These are phyloP conservation scores for Dicroscelio sp. DNA, from an alignment of 2,888 invertebrate genomes.

Conservation along the genomic window DNA sequence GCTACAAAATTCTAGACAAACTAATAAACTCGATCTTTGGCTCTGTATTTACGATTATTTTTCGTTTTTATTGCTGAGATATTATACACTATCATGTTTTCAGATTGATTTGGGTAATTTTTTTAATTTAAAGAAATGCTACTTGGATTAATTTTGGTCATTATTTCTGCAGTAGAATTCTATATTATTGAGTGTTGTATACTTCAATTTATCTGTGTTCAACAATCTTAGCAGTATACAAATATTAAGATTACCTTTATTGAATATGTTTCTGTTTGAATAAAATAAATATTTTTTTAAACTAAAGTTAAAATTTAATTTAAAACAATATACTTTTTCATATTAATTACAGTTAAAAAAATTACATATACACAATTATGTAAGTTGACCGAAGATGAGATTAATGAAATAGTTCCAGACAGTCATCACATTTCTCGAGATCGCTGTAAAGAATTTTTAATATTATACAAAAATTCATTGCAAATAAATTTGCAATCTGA, in stretches of 20 bases:
- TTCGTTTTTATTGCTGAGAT: background rate
- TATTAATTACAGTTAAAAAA: background rate
- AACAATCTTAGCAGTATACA: background rate
- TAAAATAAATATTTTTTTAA: no score
- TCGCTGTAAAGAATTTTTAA: background rate
- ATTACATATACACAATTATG: conserved; percentile 17
- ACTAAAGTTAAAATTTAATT: no score
- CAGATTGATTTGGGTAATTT: background rate
- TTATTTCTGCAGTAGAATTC: background rate
- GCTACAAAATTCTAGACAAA: no score
- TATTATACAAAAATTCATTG: background rate
- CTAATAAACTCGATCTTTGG: no score
- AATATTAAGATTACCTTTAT: background rate
- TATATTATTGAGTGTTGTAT: background rate
- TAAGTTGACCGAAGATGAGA: background rate
- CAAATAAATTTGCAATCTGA: no score
- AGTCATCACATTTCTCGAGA: background rate
- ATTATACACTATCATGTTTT: no score
- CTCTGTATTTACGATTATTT: no score
- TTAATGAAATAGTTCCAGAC: conserved; percentile 13
- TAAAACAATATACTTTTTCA: background rate
- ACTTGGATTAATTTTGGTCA: background rate
- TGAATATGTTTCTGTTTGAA: background rate
- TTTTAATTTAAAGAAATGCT: background rate
- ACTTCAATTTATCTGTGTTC: background rate